Conservation (phyloP, 2,888 invertebrate species). For the Itoplectis maculator region DNA sequence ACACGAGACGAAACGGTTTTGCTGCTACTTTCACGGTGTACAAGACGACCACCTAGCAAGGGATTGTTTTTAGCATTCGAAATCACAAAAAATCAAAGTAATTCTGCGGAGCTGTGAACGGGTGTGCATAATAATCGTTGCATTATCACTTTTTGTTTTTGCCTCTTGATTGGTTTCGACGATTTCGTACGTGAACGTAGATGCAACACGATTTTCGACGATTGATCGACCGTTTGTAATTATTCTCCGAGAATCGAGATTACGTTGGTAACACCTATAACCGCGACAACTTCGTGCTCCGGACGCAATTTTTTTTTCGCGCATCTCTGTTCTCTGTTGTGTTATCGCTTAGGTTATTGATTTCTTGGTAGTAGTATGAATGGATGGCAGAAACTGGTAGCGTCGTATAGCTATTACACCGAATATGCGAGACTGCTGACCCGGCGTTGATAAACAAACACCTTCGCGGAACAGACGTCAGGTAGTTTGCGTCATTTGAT, state of each 20-base stretch:
- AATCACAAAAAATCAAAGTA: constrained; percentile 2
- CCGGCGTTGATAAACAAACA: constrained; percentile 23
- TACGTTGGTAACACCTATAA: constrained; percentile 49
- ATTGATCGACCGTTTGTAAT: constrained; percentile 33
- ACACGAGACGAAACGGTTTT: not conserved
- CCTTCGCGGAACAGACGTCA: constrained; percentile 12
- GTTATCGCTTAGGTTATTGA: constrained; percentile 68
- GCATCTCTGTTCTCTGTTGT: constrained; percentile 38
- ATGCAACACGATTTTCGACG: constrained; percentile 4
- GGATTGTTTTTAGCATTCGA: constrained; percentile 19
- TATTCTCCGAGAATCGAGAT: constrained; percentile 15
- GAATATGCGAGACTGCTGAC: constrained; percentile 36
- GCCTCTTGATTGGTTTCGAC: not conserved
- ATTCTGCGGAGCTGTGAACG: not conserved
- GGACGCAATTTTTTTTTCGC: constrained; percentile 17
- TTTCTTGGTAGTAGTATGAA: constrained; percentile 53
- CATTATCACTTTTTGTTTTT: not conserved
- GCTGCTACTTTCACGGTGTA: constrained; percentile 41
- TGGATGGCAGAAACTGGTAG: not conserved
- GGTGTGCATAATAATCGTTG: constrained; percentile 13
- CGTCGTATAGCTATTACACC: constrained; percentile 25
- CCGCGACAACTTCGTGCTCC: constrained; percentile 37
- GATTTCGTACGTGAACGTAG: not conserved
- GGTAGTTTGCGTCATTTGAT: not conserved
- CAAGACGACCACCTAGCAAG: not conserved